Conservation (phyloP, 2,797 vertebrate species). For the Fratercula arctica region DNA sequence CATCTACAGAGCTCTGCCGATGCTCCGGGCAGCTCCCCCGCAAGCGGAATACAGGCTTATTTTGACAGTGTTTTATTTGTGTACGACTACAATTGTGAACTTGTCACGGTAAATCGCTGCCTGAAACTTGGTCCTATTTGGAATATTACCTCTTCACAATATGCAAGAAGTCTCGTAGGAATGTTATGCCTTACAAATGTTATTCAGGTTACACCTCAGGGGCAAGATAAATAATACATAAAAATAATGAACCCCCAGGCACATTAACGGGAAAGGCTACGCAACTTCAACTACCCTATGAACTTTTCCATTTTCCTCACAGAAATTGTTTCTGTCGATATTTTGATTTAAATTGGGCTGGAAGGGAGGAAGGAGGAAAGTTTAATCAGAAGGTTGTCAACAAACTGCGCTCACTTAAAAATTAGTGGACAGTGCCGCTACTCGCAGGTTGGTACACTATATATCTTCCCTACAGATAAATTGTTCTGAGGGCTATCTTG, state of each 20-base stretch:
- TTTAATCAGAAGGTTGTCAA: slow-evolving; percentile 66
- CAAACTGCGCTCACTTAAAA: slow-evolving; percentile 35
- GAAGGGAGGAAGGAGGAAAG: slow-evolving; percentile 46
- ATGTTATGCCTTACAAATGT: background rate
- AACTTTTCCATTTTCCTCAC: slow-evolving; percentile 62
- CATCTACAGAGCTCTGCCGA: background rate
- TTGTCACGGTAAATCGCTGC: background rate
- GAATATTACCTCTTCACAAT: background rate
- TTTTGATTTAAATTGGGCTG: slow-evolving; percentile 65
- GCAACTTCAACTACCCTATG: background rate
- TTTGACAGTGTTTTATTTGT: background rate
- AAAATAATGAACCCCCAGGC: background rate
- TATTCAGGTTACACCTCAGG: slow-evolving; percentile 21
- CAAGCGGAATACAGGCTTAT: background rate
- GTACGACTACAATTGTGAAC: background rate
- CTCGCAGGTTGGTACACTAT: background rate
- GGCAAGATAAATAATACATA: slow-evolving; percentile 34
- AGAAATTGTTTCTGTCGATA: slow-evolving; percentile 69
- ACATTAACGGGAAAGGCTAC: background rate
- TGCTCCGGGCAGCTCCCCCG: accelerated
- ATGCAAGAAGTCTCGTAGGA: background rate
- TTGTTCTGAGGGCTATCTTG: background rate
- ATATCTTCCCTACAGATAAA: background rate
- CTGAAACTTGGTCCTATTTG: background rate
- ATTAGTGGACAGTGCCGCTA: slow-evolving; percentile 22